Evolutionary conservation across 2,888 invertebrate genomes (phyloP), one percentile per base, ranked within the genome.

Genomic region (Phengaris arion): DNA sequence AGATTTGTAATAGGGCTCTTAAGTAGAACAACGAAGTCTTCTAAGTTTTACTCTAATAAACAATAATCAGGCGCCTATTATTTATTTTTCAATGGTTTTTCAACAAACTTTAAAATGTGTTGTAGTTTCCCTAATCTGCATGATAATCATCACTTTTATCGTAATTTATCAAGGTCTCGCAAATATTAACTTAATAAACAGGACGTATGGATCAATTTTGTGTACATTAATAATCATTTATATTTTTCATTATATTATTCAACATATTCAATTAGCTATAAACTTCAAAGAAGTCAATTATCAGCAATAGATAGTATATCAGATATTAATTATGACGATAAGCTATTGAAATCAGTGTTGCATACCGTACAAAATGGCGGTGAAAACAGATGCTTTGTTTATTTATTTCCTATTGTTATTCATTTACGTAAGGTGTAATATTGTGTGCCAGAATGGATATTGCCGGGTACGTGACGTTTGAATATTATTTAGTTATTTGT

Each of bases 361-460:
- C 76, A 68, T 74, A 79, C 73, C 72, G 72, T 46, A 74, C 81
- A 86, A 84, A 79, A 92, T 92, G 92, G 88, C 84, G 22, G 76
- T 74, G 13, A 74, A 77, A 73, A 57, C 46, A 68, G 74, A 77
- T 45, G 55, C 79, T 15, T 76, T 80, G 77, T 80, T 81, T 75
- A 69, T 85, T 81, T 82, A 82, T 85, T 83, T 86, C 79, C 78
- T 83, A 79, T 78, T 85, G 74, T 85, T 79, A 80, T 81, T 85
- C 35, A 77, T 84, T 1, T 77, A 78, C 68, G 77, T 78, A 68
- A 83, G 82, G 75, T 12, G 82, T 74, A 82, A 81, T 77, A 79
- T 90, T 54, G 81, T 90, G 69, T 93, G 93, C 78, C 85, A 89
- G 72, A 77, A 77, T n/a, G 89, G 85, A 22, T 93, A 84, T 82